Conservation (phyloP, 1,140 invertebrate species). For the Dolichoris vasculosae region DNA sequence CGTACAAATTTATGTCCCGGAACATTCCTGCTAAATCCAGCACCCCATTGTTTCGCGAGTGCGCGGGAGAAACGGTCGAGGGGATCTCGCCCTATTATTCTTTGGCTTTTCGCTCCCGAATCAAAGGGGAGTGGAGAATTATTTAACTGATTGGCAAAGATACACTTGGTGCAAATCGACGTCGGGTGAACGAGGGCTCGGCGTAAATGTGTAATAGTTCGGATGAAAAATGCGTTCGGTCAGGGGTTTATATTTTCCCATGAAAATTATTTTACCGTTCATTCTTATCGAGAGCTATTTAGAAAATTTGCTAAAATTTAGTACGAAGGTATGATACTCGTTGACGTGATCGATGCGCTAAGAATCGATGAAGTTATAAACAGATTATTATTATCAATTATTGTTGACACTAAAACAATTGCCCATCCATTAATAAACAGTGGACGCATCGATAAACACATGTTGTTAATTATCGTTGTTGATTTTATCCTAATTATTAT, state of each 20-base stretch:
- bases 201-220: background rate
- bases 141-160: background rate
- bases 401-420: background rate
- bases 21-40: conserved; percentile 37
- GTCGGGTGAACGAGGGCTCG: background rate
- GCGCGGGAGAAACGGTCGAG: background rate
- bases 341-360: background rate
- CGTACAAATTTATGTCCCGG: conserved; percentile 29
- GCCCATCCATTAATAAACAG: background rate
- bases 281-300: background rate
- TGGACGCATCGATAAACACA: background rate
- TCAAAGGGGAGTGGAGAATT: background rate
- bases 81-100: background rate
- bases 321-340: no score
- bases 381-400: background rate
- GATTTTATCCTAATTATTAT: no score
- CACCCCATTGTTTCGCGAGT: conserved; percentile 8
- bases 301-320: background rate
- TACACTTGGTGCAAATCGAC: background rate
- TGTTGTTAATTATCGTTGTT: background rate
- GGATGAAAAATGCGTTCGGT: background rate
- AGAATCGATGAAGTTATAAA: background rate
- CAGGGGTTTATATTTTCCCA: background rate
- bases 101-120: background rate
- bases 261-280: background rate